Percentiles rank a stretch among this genome's conserved stretches.
These are phyloP conservation scores for Alentia gelatinosa DNA, from an alignment of 2,888 invertebrate species.

Conservation along the genomic window DNA sequence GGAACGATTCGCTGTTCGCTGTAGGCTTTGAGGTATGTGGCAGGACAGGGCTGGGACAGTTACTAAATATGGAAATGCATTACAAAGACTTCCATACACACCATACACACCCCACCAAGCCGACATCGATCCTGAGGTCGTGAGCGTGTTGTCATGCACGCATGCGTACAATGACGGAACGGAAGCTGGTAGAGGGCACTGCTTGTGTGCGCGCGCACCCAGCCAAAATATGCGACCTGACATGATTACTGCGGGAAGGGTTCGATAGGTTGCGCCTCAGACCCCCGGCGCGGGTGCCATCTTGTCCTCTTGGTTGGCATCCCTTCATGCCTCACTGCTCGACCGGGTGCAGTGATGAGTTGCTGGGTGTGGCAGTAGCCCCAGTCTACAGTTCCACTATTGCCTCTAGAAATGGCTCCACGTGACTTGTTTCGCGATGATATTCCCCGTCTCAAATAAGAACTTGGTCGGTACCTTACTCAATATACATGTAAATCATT, in stretches of 20 bases:
- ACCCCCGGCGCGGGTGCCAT: background rate
- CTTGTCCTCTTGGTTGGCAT: background rate
- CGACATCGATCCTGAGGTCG: constrained; percentile 19
- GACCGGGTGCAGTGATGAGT: too few species aligned
- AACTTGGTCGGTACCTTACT: too few species aligned
- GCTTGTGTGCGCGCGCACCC: constrained; percentile 7
- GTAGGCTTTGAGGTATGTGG: too few species aligned
- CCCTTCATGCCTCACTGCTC: background rate
- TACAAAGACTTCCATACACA: background rate
- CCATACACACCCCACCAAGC: background rate
- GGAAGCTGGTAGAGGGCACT: background rate
- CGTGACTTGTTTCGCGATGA: too few species aligned
- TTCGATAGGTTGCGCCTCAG: background rate
- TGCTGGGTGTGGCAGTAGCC: too few species aligned
- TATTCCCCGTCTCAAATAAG: too few species aligned
- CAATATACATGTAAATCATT: too few species aligned
- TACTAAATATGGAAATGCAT: constrained; percentile 14
- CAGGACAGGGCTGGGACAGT: too few species aligned
- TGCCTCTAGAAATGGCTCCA: too few species aligned
- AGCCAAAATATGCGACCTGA: constrained; percentile 23
- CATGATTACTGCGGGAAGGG: constrained; percentile 14
- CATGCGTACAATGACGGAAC: constrained; percentile 3
- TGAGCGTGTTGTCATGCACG: background rate
- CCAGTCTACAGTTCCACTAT: too few species aligned
- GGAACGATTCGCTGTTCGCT: too few species aligned